These are phyloP conservation scores for Oreochromis grahami DNA, from an alignment of 2,797 vertebrate genomes.

Conservation along the genomic window DNA sequence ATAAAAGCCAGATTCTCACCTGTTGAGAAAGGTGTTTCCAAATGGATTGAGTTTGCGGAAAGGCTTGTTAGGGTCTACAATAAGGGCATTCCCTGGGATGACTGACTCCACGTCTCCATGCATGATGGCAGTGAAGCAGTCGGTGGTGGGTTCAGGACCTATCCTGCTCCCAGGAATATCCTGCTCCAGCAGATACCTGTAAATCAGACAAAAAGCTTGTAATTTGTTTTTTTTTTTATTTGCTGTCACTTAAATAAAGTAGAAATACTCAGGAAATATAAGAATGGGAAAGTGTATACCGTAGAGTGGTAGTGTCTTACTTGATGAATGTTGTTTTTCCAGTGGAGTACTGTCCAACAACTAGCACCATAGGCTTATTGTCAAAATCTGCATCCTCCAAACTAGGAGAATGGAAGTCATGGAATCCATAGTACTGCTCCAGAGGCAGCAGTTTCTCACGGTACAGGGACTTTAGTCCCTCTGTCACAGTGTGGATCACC, in stretches of 20 bases:
- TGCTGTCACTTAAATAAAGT: not conserved
- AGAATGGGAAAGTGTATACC: not conserved
- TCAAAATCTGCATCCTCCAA: conserved; percentile 93
- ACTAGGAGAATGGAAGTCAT: conserved; percentile 87
- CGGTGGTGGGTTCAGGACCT: conserved; percentile 92
- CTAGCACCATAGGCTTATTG: conserved; percentile 93
- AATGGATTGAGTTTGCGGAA: conserved; percentile 95
- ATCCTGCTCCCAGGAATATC: conserved; percentile 90
- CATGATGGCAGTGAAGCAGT: conserved; percentile 94
- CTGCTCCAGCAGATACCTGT: conserved; percentile 89
- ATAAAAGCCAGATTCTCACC: conserved; percentile 64
- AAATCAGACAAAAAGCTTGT: not conserved
- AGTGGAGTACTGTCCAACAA: conserved; percentile 92
- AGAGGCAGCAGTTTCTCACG: conserved; percentile 86
- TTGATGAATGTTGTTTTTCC: conserved; percentile 95
- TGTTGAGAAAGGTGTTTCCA: conserved; percentile 93
- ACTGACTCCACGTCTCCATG: conserved; percentile 86
- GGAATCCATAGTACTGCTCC: conserved; percentile 89
- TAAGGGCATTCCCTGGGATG: conserved; percentile 89
- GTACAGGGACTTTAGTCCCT: conserved; percentile 91
- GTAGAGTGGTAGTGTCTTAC: conserved; percentile 48
- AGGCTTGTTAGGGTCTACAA: conserved; percentile 92
- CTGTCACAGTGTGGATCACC: conserved; percentile 89
- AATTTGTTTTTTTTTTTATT: not conserved
- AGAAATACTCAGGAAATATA: not conserved